These are phyloP conservation scores for Neoarius graeffei DNA, from an alignment of 2,113 vertebrate species.

Conservation along the genomic window DNA sequence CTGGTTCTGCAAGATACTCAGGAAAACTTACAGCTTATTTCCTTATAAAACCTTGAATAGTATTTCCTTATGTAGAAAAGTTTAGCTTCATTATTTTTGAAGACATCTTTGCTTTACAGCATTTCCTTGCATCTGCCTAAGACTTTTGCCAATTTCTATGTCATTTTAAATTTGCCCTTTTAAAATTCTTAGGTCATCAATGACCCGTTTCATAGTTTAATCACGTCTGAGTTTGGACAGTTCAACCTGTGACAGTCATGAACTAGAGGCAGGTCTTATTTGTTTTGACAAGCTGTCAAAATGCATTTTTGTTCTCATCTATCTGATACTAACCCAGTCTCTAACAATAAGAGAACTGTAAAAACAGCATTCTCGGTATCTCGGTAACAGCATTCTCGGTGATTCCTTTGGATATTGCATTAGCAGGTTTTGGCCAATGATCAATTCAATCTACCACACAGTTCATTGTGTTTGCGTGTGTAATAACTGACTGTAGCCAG, in stretches of 20 bases:
- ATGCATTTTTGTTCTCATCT: neutral
- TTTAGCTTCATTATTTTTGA: neutral
- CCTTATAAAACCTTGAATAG: neutral
- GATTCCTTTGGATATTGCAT: neutral
- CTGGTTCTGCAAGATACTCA: neutral
- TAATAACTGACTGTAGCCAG: neutral
- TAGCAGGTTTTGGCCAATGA: neutral
- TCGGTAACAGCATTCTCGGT: too few relatives aligned
- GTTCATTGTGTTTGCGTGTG: neutral
- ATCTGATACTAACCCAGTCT: neutral
- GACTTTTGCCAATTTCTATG: neutral
- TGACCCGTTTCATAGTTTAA: neutral
- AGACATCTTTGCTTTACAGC: neutral
- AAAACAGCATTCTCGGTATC: neutral
- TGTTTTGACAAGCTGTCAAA: neutral
- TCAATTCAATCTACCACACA: neutral
- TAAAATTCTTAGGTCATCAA: neutral
- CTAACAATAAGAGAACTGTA: neutral
- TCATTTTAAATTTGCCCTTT: neutral
- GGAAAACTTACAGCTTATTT: neutral
- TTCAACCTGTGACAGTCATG: neutral
- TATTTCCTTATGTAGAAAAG: neutral
- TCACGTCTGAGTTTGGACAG: neutral
- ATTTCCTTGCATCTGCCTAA: neutral
- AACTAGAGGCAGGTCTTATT: neutral